Conservation (phyloP, 1,140 invertebrate genomes). For the Drosophila sturtevanti region DNA sequence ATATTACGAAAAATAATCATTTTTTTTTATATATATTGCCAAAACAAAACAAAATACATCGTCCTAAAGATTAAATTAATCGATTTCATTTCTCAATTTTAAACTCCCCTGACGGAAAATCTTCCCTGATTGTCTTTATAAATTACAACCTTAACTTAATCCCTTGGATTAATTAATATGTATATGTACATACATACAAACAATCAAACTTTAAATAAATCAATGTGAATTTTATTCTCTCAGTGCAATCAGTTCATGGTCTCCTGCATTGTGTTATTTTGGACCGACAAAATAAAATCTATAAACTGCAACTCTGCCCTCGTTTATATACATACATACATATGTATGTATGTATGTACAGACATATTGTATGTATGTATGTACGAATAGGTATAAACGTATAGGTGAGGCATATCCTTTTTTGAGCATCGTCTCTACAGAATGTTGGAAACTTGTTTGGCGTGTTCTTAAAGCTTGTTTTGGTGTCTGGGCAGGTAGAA, state of each 20-base stretch:
- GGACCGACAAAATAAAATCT: slow-evolving; percentile 62
- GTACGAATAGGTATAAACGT: background rate
- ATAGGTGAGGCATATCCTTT: slow-evolving; percentile 59
- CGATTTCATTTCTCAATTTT: too few species aligned
- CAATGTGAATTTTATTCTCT: background rate
- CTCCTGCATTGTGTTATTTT: slow-evolving; percentile 74
- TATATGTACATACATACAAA: too few species aligned
- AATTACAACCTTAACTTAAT: too few species aligned
- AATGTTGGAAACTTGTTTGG: slow-evolving; percentile 73
- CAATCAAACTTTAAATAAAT: background rate
- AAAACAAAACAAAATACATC: too few species aligned
- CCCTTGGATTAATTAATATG: background rate
- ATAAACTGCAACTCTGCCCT: slow-evolving; percentile 72
- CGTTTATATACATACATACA: slow-evolving; percentile 46
- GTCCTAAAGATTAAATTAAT: too few species aligned
- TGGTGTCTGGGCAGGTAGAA: slow-evolving; percentile 73
- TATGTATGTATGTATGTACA: slow-evolving; percentile 4
- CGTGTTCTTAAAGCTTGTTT: slow-evolving; percentile 80
- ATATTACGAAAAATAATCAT: too few species aligned
- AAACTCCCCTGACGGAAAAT: too few species aligned
- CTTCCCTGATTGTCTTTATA: too few species aligned
- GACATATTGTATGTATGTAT: background rate
- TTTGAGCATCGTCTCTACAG: slow-evolving; percentile 58
- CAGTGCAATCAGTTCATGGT: slow-evolving; percentile 39
- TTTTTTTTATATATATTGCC: too few species aligned